A percentile compares a stretch with the other conserved stretches of the same genome.
These are phyloP conservation scores for Syrphus vitripennis DNA, from an alignment of 2,888 invertebrate genomes.

Conservation along the genomic window DNA sequence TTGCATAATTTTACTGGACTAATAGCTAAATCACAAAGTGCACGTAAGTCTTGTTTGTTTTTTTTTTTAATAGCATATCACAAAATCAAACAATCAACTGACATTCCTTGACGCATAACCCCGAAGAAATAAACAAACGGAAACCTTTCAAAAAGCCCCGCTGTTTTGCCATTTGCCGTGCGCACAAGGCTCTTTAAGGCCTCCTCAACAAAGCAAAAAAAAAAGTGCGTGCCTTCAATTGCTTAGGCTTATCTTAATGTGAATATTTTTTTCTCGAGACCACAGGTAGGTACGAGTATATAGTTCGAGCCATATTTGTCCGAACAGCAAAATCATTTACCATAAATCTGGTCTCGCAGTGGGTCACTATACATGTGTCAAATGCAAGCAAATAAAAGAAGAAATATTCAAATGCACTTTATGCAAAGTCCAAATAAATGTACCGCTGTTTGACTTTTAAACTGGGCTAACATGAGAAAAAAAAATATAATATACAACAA, in stretches of 20 bases:
- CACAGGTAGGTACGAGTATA: conserved; percentile 44
- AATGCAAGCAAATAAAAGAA: conserved; percentile 21
- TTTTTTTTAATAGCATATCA: not conserved
- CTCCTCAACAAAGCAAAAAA: conserved; percentile 1
- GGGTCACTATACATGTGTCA: conserved; percentile 52
- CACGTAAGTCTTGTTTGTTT: not conserved
- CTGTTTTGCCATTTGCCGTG: not conserved
- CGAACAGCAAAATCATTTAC: conserved; percentile 54
- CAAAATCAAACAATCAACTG: not conserved
- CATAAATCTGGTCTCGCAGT: conserved; percentile 56
- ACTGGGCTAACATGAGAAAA: conserved; percentile 44
- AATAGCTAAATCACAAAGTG: not conserved
- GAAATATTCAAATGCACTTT: conserved; percentile 36
- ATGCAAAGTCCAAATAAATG: conserved; percentile 55
- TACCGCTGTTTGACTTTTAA: conserved; percentile 30
- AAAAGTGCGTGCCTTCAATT: conserved; percentile 53
- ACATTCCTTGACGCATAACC: not conserved
- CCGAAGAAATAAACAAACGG: not conserved
- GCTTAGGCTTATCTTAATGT: conserved; percentile 42
- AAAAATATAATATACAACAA: not conserved
- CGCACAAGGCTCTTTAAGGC: not conserved
- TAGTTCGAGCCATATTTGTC: conserved; percentile 50
- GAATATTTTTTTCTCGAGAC: conserved; percentile 17
- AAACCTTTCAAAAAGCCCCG: conserved; percentile 37
- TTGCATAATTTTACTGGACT: too few species aligned